phyloP scores from a whole-genome alignment of 1,140 invertebrate species.

The Calliopsis andreniformis region DNA sequence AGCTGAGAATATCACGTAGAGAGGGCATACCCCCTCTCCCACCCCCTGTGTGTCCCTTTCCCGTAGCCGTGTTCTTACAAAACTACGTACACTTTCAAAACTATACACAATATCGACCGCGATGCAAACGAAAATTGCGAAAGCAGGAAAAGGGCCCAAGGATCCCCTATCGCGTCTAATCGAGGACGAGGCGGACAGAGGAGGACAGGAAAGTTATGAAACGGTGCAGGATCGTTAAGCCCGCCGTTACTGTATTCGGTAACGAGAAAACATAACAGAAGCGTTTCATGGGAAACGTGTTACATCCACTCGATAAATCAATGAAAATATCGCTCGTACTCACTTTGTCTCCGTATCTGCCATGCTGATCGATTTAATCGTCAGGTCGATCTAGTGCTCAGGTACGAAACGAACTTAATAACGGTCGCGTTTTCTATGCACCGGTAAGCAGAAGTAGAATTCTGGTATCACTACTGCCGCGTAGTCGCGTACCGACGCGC shows the following conservation, averaged over 20 bases:
- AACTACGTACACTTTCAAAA: conserved; percentile 37
- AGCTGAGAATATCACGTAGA: conserved; percentile 57
- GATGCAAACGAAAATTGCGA: conserved; percentile 19
- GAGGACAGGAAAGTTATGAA: background rate
- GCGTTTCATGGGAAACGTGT: conserved; percentile 23
- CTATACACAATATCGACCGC: conserved; percentile 15
- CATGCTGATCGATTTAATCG: conserved; percentile 70
- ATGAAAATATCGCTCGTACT: conserved; percentile 63
- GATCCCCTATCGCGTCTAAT: too few species aligned
- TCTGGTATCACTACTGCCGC: conserved; percentile 71
- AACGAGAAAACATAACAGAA: conserved; percentile 29
- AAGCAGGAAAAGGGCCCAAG: background rate
- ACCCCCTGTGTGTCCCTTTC: conserved; percentile 26
- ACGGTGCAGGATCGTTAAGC: background rate
- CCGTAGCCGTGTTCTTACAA: conserved; percentile 28
- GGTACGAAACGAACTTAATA: conserved; percentile 34
- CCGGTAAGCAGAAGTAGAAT: conserved; percentile 64
- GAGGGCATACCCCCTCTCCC: conserved; percentile 32
- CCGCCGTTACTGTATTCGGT: conserved; percentile 2
- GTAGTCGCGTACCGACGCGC: conserved; percentile 76
- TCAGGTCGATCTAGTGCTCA: conserved; percentile 41
- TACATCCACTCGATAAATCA: conserved; percentile 51
- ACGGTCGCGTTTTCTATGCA: conserved; percentile 61
- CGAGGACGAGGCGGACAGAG: too few species aligned
- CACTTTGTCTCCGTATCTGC: conserved; percentile 78